Conservation (phyloP, 1,140 invertebrate species). For the Drosophila orena region DNA sequence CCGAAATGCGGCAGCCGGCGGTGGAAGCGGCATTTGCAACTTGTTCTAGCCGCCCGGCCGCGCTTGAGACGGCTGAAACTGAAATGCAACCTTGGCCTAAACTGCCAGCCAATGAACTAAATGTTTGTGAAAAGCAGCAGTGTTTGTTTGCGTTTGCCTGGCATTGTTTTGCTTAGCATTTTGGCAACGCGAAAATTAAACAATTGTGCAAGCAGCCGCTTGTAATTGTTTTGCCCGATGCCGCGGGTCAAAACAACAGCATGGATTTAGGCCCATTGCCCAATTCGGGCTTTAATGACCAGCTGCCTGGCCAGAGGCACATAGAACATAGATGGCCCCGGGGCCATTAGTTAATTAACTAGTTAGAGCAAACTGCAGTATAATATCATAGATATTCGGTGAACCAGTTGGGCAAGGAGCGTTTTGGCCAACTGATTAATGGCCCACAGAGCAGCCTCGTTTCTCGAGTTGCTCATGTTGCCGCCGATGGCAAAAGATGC, state of each 20-base stretch:
- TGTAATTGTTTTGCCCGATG: slow-evolving; percentile 71
- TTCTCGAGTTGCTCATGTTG: slow-evolving; percentile 35
- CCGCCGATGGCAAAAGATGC: slow-evolving; percentile 27
- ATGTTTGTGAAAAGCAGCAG: slow-evolving; percentile 76
- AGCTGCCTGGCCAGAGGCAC: slow-evolving; percentile 41
- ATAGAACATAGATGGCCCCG: slow-evolving; percentile 24
- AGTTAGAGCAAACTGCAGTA: slow-evolving; percentile 12
- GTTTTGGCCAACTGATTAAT: slow-evolving; percentile 59
- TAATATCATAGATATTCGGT: slow-evolving; percentile 19
- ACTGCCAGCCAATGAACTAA: slow-evolving; percentile 82
- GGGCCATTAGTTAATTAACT: slow-evolving; percentile 37
- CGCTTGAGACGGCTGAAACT: slow-evolving; percentile 14
- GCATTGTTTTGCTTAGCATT: slow-evolving; percentile 60
- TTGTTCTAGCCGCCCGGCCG: slow-evolving; percentile 48
- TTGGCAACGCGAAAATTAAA: slow-evolving; percentile 80
- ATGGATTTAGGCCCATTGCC: slow-evolving; percentile 39
- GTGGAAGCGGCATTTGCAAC: slow-evolving; percentile 15
- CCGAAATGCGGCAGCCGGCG: slow-evolving; percentile 43
- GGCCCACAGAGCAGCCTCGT: slow-evolving; percentile 37
- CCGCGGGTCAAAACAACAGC: slow-evolving; percentile 43
- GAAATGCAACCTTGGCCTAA: slow-evolving; percentile 73
- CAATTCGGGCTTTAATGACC: slow-evolving; percentile 40
- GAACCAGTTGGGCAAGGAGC: slow-evolving; percentile 58
- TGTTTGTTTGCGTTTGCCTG: slow-evolving; percentile 51
- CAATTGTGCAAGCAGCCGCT: slow-evolving; percentile 74